Conservation (phyloP, 2,797 vertebrate genomes). For the Otolemur crassicaudatus region DNA sequence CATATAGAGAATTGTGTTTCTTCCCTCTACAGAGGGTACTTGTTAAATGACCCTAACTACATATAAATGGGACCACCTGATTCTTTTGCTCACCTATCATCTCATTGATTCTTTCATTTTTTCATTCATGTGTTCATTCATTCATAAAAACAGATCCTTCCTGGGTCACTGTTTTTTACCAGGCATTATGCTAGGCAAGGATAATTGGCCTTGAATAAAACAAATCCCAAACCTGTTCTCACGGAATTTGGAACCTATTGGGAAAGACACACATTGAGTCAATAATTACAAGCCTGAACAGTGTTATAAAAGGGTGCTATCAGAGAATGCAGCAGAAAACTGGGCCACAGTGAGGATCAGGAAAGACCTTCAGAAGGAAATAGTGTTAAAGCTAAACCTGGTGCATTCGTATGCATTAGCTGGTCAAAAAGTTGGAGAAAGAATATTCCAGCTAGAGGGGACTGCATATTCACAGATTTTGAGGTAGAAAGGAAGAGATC, state of each 20-base stretch:
- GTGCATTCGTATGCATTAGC: not conserved
- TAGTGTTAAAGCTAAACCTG: constrained; percentile 7
- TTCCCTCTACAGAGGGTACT: not conserved
- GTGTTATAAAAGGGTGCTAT: not conserved
- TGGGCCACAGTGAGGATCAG: not conserved
- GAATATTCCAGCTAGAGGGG: not conserved
- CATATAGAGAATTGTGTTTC: not conserved
- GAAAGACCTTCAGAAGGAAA: constrained; percentile 24
- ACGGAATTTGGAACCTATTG: constrained; percentile 28
- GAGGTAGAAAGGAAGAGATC: not conserved
- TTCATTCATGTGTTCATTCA: not conserved
- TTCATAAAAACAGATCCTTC: not conserved
- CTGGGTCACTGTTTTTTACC: not conserved
- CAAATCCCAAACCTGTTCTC: constrained; percentile 6
- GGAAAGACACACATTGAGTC: not conserved
- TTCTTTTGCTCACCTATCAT: not conserved
- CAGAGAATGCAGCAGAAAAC: not conserved
- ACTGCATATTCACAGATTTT: not conserved
- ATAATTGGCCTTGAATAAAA: constrained; percentile 40
- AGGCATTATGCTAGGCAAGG: not conserved
- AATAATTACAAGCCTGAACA: not conserved
- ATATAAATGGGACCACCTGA: not conserved
- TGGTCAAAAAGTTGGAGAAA: not conserved
- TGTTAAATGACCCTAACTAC: not conserved
- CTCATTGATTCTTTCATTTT: not conserved